Evolutionary conservation across 2,113 vertebrate genomes (phyloP), one percentile per base, ranked within the genome.

Genomic region (Oreochromis spilurus): DNA sequence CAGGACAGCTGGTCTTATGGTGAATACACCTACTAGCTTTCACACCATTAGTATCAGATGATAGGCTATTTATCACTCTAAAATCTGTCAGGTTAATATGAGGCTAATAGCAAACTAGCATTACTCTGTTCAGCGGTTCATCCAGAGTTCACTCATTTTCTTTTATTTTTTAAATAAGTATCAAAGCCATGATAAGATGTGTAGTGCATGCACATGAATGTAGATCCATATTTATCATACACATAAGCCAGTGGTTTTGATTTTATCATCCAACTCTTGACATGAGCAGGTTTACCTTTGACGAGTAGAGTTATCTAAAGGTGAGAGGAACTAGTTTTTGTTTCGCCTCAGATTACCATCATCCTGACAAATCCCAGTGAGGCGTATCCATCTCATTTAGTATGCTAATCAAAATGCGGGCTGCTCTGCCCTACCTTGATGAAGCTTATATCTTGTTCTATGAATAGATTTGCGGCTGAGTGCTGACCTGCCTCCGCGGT

Each of bases 361-460:
- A 80, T 34, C 11, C 24, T 72, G 75, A 70, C 79, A 34, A 79
- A 91, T 79, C 58, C 52, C 88, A 85, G 38, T 84, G 84, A 91
- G 55, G 83, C 67, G 75, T 84, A 79, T 84, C 87, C 78, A 81
- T 89, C 81, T 91, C 45, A 83, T 89, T 89, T 86, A 79, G 36
- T 84, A 86, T 84, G 77, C 43, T 90, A 81, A 92, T 93, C 82
- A 87, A 83, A 87, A 90, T 72, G 84, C 81, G 72, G 84, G 54
- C 45, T 17, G 78, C 57, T 88, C 80, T 45, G 54, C 29, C 34
- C 14, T 75, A 92, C 89, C 91, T 90, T 55, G 78, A 87, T 86
- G 79, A 60, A 67, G 34, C 58, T 72, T 38, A 53, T 80, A 13
- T 83, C 72, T 89, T 84, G 84, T 82, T 86, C 85, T 84, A 83